Evolutionary conservation across 1,140 invertebrate genomes (phyloP), one percentile per base, ranked within the genome.

Genomic region (Tribolium madens): DNA sequence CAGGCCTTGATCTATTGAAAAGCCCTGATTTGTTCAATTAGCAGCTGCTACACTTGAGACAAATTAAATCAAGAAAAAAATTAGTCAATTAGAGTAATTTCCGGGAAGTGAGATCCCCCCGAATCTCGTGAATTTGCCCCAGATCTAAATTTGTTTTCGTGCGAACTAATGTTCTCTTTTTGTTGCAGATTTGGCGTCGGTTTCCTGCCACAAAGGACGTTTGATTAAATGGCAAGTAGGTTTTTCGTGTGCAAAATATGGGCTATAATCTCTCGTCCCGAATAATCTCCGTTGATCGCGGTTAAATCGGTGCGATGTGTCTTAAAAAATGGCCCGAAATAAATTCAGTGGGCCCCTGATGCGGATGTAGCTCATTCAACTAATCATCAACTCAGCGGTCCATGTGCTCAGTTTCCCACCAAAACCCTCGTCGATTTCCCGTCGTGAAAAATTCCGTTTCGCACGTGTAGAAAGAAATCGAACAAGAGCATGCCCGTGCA

Each of bases 331-430:
- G n/a, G 57, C n/a, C 57, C 57, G 57, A 64, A 64, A 64, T 33
- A 64, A 64, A 64, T 64, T 64, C 57, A 33, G 57, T 21, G 52
- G 52, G 52, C 15, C 52, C 52, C 52, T 21, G 52, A 57, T 57
- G 52, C 57, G 57, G 57, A 64, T 64, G 57, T 64, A 64, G 21
- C 57, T 64, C 57, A 64, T 64, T 57, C 57, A 33, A 64, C 57
- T 33, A 57, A 57, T 57, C 52, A 57, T 21, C 52, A 57, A 21
- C 13, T 26, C 48, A 13, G 52, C 52, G 12, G 21, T 33, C 57
- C 57, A 33, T 33, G 57, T 64, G 57, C 21, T 33, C 57, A 26
- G 7, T 64, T 64, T 64, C 57, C 57, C 57, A 64, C 57, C 57
- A 64, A 64, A 33, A n/a, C 57, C 57, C 17, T 21, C 21, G 57